A percentile compares a stretch with the other conserved stretches of the same genome.
These are phyloP conservation scores for Drosophila obscura DNA, from an alignment of 1,140 invertebrate genomes.

Conservation along the genomic window DNA sequence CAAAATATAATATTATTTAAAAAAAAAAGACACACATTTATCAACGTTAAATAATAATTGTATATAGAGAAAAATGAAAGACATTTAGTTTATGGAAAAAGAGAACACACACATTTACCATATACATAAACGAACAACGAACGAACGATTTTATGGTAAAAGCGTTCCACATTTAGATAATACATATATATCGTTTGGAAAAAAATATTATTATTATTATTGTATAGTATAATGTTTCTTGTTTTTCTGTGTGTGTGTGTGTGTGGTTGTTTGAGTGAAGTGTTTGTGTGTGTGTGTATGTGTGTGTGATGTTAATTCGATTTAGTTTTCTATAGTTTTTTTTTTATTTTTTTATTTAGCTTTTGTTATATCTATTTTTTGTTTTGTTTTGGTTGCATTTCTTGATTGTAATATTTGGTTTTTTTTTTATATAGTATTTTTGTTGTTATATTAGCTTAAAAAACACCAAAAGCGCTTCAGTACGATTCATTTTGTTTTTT, in stretches of 20 bases:
- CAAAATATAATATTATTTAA: neutral
- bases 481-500: slow-evolving; percentile 49
- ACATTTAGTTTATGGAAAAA: slow-evolving; percentile 76
- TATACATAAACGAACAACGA: slow-evolving; percentile 83
- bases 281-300: slow-evolving; percentile 28
- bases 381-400: slow-evolving; percentile 29
- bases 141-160: slow-evolving; percentile 83
- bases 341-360: slow-evolving; percentile 23
- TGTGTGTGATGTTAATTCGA: slow-evolving; percentile 61
- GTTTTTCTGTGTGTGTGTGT: slow-evolving; percentile 33
- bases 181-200: slow-evolving; percentile 77
- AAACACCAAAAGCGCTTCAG: slow-evolving; percentile 79
- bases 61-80: slow-evolving; percentile 45
- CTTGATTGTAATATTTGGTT: slow-evolving; percentile 36
- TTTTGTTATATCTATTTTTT: slow-evolving; percentile 24
- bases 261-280: slow-evolving; percentile 26
- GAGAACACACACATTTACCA: slow-evolving; percentile 81
- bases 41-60: slow-evolving; percentile 6
- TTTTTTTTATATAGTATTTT: slow-evolving; percentile 38
- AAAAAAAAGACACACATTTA: neutral
- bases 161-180: slow-evolving; percentile 84
- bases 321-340: slow-evolving; percentile 43
- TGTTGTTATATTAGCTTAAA: slow-evolving; percentile 60
- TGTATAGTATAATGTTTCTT: slow-evolving; percentile 47
- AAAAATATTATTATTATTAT: slow-evolving; percentile 43